A percentile compares a stretch with the other conserved stretches of the same genome.
Evolutionary conservation across 2,888 invertebrate species (phyloP).

Genomic region (Cinara cedri): DNA sequence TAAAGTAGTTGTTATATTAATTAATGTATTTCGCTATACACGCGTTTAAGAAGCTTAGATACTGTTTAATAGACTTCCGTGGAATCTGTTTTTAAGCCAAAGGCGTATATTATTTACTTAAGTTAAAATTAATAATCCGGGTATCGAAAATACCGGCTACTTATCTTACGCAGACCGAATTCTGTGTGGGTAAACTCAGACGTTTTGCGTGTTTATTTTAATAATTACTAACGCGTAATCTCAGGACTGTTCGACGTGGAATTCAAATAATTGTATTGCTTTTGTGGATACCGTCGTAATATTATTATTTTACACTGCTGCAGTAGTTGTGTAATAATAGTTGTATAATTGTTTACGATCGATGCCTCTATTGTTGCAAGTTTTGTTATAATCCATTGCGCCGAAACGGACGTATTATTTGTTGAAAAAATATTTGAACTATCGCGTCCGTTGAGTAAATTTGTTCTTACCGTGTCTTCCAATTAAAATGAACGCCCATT

Average conservation of each 20-base stretch:
- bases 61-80: neutral
- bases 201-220: constrained; percentile 26
- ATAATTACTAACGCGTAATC: constrained; percentile 8
- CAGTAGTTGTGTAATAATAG: neutral
- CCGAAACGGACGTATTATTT: neutral
- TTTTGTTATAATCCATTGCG: neutral
- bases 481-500: too few relatives aligned
- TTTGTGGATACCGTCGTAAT: neutral
- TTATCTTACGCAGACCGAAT: neutral
- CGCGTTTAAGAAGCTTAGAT: constrained; percentile 31
- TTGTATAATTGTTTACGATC: neutral
- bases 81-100: constrained; percentile 21
- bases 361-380: neutral
- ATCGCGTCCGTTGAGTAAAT: too few relatives aligned
- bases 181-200: neutral
- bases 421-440: neutral
- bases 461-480: too few relatives aligned
- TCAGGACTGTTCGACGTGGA: neutral
- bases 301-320: neutral
- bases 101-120: neutral
- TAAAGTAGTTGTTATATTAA: neutral
- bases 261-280: neutral
- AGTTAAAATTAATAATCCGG: constrained; percentile 38
- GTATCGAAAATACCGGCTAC: neutral
- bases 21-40: neutral